These are phyloP conservation scores for Drosophila melanica DNA, from an alignment of 1,140 invertebrate genomes.

Conservation along the genomic window DNA sequence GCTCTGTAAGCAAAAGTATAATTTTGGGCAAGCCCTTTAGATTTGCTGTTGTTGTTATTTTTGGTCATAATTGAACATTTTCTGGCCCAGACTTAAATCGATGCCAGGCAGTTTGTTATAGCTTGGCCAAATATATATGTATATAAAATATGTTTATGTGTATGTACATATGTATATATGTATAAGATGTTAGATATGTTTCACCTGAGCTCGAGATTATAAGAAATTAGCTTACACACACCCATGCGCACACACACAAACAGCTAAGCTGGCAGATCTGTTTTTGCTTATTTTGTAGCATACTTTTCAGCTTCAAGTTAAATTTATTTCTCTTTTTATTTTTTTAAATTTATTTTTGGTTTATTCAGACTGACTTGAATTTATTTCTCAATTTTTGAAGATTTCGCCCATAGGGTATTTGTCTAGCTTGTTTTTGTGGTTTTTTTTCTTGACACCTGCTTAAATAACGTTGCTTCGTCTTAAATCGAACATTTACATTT, in stretches of 20 bases:
- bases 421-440: too few species aligned
- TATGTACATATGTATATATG: conserved; percentile 12
- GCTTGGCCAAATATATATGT: too few species aligned
- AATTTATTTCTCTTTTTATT: conserved; percentile 6
- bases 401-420: too few species aligned
- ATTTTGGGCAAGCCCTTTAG: conserved; percentile 16
- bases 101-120: conserved; percentile 3
- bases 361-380: too few species aligned
- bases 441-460: too few species aligned
- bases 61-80: conserved; percentile 61
- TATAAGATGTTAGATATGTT: conserved; percentile 6
- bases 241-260: conserved; percentile 19
- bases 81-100: conserved; percentile 37
- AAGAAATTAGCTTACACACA: conserved; percentile 1
- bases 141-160: conserved; percentile 9
- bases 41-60: conserved; percentile 55
- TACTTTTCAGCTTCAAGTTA: conserved; percentile 36
- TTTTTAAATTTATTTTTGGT: too few species aligned
- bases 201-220: conserved; percentile 6
- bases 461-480: too few species aligned
- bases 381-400: conserved; percentile 5
- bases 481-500: too few species aligned
- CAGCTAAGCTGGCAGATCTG: not conserved
- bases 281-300: conserved; percentile 12
- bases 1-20: conserved; percentile 58